These are phyloP conservation scores for Macrophya annulata DNA, from an alignment of 2,888 invertebrate genomes.

Conservation along the genomic window DNA sequence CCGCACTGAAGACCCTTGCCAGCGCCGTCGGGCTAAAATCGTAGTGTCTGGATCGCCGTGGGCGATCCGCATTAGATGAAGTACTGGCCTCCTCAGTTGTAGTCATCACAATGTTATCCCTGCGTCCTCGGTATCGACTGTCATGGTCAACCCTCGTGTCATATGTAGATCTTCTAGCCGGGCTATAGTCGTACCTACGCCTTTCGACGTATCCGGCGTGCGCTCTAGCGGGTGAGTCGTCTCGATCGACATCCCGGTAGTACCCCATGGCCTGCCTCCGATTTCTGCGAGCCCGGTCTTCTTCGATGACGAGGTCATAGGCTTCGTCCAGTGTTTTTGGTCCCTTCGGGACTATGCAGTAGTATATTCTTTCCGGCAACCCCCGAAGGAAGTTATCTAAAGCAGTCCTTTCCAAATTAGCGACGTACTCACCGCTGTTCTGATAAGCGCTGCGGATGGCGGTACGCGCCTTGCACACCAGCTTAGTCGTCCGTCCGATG, in stretches of 20 bases:
- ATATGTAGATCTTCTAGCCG: no score
- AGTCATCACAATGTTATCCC: not conserved
- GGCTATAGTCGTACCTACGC: no score
- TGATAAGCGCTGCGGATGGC: not conserved
- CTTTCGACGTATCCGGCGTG: not conserved
- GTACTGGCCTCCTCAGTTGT: not conserved
- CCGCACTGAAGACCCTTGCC: slow-evolving; percentile 29
- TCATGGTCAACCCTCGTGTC: no score
- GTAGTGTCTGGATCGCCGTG: not conserved
- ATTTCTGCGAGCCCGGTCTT: not conserved
- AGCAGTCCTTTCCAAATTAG: not conserved
- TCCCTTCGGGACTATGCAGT: not conserved
- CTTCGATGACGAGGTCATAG: not conserved
- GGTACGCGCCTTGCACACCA: not conserved
- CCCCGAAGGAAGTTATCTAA: not conserved
- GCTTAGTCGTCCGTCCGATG: not conserved
- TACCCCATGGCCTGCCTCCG: not conserved
- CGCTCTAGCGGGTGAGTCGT: not conserved
- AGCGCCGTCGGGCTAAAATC: not conserved
- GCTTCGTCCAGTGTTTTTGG: not conserved
- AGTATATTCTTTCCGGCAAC: not conserved
- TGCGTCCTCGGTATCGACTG: slow-evolving; percentile 1
- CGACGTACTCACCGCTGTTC: not conserved
- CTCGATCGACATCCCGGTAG: not conserved
- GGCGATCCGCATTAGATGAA: not conserved